Evolutionary conservation across 1,140 invertebrate genomes (phyloP).

Genomic region (Campoletis sonorensis): DNA sequence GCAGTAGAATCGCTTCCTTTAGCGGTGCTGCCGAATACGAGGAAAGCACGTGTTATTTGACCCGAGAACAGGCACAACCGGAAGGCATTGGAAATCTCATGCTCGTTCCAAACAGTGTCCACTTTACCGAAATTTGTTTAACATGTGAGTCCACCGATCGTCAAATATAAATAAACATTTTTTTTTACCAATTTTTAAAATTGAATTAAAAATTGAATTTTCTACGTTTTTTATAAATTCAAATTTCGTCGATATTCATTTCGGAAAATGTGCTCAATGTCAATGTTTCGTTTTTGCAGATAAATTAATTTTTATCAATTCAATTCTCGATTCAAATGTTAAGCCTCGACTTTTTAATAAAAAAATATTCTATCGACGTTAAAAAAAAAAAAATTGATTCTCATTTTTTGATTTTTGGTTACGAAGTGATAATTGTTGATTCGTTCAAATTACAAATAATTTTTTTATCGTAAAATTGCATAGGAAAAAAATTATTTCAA

Average conservation of each 20-base stretch:
- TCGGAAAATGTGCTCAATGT: not conserved
- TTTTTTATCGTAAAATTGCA: not conserved
- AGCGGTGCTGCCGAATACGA: constrained; percentile 90
- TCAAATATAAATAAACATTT: not conserved
- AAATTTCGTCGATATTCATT: not conserved
- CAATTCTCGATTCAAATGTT: too few relatives aligned
- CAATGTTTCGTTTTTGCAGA: too few relatives aligned
- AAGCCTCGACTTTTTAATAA: too few relatives aligned
- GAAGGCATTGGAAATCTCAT: constrained; percentile 92
- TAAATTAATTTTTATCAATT: too few relatives aligned
- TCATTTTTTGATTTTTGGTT: too few relatives aligned
- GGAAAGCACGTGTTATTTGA: constrained; percentile 92
- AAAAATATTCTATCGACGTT: too few relatives aligned
- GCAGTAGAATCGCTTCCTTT: constrained; percentile 87
- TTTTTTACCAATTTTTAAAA: not conserved
- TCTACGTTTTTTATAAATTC: not conserved
- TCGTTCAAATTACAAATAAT: too few relatives aligned
- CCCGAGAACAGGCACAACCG: constrained; percentile 88
- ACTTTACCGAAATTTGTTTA: constrained; percentile 93
- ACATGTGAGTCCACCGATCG: constrained; percentile 82
- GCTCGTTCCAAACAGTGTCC: constrained; percentile 89
- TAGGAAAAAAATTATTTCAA: constrained; percentile 13
- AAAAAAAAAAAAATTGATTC: too few relatives aligned
- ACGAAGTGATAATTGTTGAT: too few relatives aligned
- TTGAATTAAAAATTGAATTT: too few relatives aligned